Conservation (phyloP, 2,797 vertebrate species). For the Megaceryle alcyon region DNA sequence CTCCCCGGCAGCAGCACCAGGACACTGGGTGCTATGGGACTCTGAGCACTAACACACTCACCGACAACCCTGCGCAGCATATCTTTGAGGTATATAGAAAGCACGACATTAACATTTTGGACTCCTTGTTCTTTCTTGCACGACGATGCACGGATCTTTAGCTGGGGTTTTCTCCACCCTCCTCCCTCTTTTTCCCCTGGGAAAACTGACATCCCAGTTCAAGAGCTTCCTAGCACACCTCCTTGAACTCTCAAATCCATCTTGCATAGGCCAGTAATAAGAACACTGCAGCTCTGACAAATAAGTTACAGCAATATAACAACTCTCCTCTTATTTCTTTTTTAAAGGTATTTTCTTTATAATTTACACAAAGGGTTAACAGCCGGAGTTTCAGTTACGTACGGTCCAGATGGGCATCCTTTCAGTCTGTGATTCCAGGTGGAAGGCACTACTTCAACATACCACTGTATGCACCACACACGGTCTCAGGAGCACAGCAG, state of each 20-base stretch:
- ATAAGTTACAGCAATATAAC: slow-evolving; percentile 77
- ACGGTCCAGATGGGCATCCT: slow-evolving; percentile 59
- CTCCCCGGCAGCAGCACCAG: neutral
- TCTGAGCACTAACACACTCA: slow-evolving; percentile 1
- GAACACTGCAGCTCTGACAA: slow-evolving; percentile 76
- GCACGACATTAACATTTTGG: slow-evolving; percentile 39
- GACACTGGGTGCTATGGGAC: neutral
- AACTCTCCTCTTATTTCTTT: slow-evolving; percentile 54
- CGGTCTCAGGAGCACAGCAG: slow-evolving; percentile 26
- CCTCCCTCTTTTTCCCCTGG: neutral
- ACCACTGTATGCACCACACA: slow-evolving; percentile 41
- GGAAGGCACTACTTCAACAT: slow-evolving; percentile 75
- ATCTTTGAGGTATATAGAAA: slow-evolving; percentile 79
- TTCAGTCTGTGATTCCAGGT: slow-evolving; percentile 59
- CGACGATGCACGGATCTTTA: neutral
- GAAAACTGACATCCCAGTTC: slow-evolving; percentile 46
- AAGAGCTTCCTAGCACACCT: slow-evolving; percentile 49
- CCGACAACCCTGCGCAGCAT: slow-evolving; percentile 40
- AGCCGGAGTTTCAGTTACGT: slow-evolving; percentile 52
- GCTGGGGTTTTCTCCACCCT: neutral
- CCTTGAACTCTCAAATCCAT: slow-evolving; percentile 48
- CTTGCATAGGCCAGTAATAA: slow-evolving; percentile 74
- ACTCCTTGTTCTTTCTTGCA: slow-evolving; percentile 34
- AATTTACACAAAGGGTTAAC: slow-evolving; percentile 71
- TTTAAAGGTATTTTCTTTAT: slow-evolving; percentile 72